Evolutionary conservation across 2,888 invertebrate species (phyloP), one percentile per base, ranked within the genome.

Genomic region (Orthonevra nobilis): DNA sequence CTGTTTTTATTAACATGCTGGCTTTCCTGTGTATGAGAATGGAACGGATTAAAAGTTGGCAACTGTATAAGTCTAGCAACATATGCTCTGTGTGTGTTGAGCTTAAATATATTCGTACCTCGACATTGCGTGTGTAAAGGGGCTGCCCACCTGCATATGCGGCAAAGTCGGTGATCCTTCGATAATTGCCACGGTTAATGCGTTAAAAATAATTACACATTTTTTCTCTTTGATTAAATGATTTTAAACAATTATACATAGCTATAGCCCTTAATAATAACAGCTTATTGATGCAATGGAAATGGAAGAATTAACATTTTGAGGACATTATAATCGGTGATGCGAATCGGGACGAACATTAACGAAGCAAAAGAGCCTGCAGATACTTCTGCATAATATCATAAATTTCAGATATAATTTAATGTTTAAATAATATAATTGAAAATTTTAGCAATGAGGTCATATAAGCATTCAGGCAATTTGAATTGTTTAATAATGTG

Each of bases 131-230:
- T 34, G 36, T 17, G 30, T 9, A 4, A 17, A 9, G 28, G n/a
- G 6, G 2, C 4, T 17, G 19, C 19, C 32, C n/a, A 26, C 9
- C 9, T 36, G 52, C n/a, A 36, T 32, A n/a, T 23, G 23, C 3
- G 28, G 2, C 2, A 12, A 15, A 61, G 28, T 36, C 28, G 40
- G 23, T 66, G 44, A 63, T 34, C 26, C 54, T 60, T 34, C 20
- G 12, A 68, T 61, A 68, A 75, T 69, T 69, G 63, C 61, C 56
- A 28, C 17, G n/a, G 75, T 32, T 50, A 50, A 75, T 75, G 56
- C 40, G 54, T 68, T 61, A 56, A 75, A 23, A 68, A 74, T 74
- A 66, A 66, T 66, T 46, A 42, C 42, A 46, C 10, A 32, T 28
- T 52, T 56, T 58, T 66, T 58, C 3, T 17, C 46, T 73, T 36